A percentile compares a stretch with the other conserved stretches of the same genome.
phyloP scores from a whole-genome alignment of 1,140 invertebrate genomes.

The Psix sp. region DNA sequence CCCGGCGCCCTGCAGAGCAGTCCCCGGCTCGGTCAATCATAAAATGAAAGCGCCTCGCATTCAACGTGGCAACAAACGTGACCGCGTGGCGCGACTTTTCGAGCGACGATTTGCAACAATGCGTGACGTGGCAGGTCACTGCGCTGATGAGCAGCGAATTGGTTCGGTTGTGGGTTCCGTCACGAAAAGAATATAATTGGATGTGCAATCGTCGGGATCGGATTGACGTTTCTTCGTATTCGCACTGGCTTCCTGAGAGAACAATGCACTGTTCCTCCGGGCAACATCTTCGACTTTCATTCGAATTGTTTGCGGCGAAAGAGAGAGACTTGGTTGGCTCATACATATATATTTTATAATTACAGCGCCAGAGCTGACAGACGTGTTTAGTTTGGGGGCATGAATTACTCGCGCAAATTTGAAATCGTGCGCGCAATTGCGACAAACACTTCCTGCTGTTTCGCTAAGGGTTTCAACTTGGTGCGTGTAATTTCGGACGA shows the following conservation, averaged over 20 bases:
- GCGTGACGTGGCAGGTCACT: constrained; percentile 21
- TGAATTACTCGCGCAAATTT: no score
- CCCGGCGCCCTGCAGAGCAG: constrained; percentile 40
- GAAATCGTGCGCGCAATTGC: no score
- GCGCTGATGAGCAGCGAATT: constrained; percentile 36
- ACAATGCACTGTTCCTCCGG: no score
- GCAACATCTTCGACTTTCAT: no score
- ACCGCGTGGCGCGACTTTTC: constrained; percentile 44
- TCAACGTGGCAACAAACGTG: constrained; percentile 46
- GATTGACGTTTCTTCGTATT: constrained; percentile 12
- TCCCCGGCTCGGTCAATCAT: constrained; percentile 43
- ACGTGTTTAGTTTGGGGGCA: no score
- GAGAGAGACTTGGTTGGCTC: no score
- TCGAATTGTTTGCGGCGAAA: no score
- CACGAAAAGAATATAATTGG: constrained; percentile 32
- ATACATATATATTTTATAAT: no score
- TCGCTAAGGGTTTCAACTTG: no score
- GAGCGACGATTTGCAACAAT: constrained; percentile 37
- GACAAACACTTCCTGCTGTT: no score
- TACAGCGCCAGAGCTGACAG: no score
- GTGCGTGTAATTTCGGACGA: constrained; percentile 19
- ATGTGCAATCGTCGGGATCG: constrained; percentile 5
- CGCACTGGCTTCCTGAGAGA: constrained; percentile 5
- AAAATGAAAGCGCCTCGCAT: constrained; percentile 51
- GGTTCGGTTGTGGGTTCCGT: constrained; percentile 24